Evolutionary conservation across 2,113 vertebrate genomes (phyloP).

Genomic region (Clarias gariepinus): DNA sequence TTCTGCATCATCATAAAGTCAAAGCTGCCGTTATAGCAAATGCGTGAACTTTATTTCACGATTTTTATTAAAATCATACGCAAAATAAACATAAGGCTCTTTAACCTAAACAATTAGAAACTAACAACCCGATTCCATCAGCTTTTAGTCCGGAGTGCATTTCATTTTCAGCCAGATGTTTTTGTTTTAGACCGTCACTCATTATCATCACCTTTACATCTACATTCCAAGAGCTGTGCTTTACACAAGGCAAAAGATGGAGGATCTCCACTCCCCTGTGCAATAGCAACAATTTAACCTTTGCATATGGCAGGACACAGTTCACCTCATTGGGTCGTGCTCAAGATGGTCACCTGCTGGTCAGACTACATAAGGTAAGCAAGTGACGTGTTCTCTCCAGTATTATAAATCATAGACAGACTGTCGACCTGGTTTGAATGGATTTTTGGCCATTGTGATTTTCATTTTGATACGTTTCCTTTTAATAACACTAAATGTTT

Average conservation of each 20-base stretch:
- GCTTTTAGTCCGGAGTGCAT: neutral
- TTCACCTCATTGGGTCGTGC: slow-evolving; percentile 30
- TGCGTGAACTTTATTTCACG: neutral
- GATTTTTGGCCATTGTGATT: too few species aligned
- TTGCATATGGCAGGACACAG: neutral
- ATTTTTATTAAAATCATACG: neutral
- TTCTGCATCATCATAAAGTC: too few species aligned
- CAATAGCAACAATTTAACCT: neutral
- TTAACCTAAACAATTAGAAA: neutral
- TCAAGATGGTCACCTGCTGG: slow-evolving; percentile 5
- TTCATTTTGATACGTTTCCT: too few species aligned
- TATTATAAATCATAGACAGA: too few species aligned
- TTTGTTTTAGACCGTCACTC: neutral
- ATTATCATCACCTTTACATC: neutral
- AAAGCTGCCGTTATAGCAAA: neutral
- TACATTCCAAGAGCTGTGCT: neutral
- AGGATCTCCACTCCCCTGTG: neutral
- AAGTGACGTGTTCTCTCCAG: neutral
- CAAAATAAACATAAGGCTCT: neutral
- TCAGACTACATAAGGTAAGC: slow-evolving; percentile 23
- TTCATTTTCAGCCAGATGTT: neutral
- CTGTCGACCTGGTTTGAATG: too few species aligned
- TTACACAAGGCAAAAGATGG: neutral
- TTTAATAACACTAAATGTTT: too few species aligned
- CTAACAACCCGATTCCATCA: neutral